Percentiles rank a stretch among this genome's conserved stretches.
Conservation (phyloP, 2,797 vertebrate genomes). For the Anomalospiza imberbis region DNA sequence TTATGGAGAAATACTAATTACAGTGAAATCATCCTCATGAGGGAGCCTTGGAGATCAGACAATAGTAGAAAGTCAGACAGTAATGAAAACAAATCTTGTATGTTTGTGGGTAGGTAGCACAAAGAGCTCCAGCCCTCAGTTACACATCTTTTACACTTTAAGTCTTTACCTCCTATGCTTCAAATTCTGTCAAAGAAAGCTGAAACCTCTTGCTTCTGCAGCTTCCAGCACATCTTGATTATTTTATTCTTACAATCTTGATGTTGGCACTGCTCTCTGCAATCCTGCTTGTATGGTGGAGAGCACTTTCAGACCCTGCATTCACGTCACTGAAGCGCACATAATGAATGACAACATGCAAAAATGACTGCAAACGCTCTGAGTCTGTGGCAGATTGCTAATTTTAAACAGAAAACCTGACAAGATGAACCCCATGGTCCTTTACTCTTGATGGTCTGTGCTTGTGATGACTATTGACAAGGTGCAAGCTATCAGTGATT, state of each 20-base stretch:
- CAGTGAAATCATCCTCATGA: neutral
- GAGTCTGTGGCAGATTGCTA: neutral
- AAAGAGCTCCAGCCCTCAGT: accelerated
- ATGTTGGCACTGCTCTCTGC: accelerated
- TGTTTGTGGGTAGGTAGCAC: neutral
- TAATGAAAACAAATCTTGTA: neutral
- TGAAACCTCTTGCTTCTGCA: neutral
- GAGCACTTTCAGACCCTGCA: neutral
- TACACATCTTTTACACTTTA: neutral
- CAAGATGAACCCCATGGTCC: neutral
- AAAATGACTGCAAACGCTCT: neutral
- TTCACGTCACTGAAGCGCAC: neutral
- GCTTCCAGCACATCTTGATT: neutral
- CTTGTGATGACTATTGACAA: neutral
- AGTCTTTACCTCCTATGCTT: neutral
- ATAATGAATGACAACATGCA: neutral
- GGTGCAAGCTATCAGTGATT: neutral
- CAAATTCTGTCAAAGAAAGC: neutral
- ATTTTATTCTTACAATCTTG: neutral
- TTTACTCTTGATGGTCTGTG: neutral
- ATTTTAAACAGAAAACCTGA: neutral
- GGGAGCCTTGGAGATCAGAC: neutral
- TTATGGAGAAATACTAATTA: neutral
- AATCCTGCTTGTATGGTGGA: neutral
- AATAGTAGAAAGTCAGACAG: neutral